phyloP scores from a whole-genome alignment of 2,888 invertebrate genomes.

The Stenolophus ochropezus region DNA sequence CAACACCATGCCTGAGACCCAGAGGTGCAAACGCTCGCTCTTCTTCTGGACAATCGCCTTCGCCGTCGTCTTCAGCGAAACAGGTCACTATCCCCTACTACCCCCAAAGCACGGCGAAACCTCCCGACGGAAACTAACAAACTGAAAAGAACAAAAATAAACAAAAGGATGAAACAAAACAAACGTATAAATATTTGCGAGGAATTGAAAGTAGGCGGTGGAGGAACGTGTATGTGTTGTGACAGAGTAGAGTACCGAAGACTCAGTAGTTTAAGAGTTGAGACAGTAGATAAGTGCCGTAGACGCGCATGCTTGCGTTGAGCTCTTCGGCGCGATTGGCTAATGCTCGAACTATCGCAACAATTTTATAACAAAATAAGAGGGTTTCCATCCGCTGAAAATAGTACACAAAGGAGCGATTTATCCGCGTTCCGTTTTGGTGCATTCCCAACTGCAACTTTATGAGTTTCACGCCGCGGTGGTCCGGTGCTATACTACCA shows the following conservation, averaged over 20 bases:
- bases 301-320: constrained; percentile 26
- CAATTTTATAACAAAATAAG: constrained; percentile 57
- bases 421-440: constrained; percentile 49
- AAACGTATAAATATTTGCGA: constrained; percentile 46
- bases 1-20: constrained; percentile 19
- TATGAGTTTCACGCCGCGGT: constrained; percentile 37
- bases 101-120: background rate
- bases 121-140: constrained; percentile 5
- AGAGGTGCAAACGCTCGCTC: constrained; percentile 38
- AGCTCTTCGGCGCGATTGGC: constrained; percentile 29
- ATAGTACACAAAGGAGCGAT: constrained; percentile 46
- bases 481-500: constrained; percentile 13
- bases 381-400: constrained; percentile 41
- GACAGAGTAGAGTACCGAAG: background rate
- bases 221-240: background rate
- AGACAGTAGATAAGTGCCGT: constrained; percentile 26
- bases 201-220: constrained; percentile 1
- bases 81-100: constrained; percentile 50
- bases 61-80: constrained; percentile 56
- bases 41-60: constrained; percentile 48
- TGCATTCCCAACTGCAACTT: constrained; percentile 55
- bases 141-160: constrained; percentile 40
- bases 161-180: constrained; percentile 36
- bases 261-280: constrained; percentile 1
- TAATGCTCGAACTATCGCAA: constrained; percentile 48